Evolutionary conservation across 2,113 vertebrate genomes (phyloP), one percentile per base, ranked within the genome.

Genomic region (Polypterus bichir): DNA sequence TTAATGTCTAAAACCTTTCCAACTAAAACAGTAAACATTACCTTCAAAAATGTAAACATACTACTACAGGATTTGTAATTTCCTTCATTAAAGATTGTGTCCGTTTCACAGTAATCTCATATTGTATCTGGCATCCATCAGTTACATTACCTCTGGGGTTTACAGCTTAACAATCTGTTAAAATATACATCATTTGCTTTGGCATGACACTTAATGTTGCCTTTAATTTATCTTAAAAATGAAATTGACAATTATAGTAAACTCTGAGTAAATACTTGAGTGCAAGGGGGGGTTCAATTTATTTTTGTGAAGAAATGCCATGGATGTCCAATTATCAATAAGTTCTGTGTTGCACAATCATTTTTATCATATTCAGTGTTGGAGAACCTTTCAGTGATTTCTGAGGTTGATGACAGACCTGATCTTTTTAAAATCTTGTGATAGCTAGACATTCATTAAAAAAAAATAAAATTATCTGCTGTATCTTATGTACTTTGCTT

Each of bases 131-230:
- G 76, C 78, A 77, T 77, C 76, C 81, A 71, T 82, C 79, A 78
- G 78, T 75, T 74, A 85, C 82, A 76, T 75, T 81, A 83, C 87
- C 91, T 91, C 83, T 75, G 88, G 90, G 91, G 87, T 87, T 86
- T 86, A 77, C 83, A 86, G 87, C 87, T 72, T 77, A 79, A 86
- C 89, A 92, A 84, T 92, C 88, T 91, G 90, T 92, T 93, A 86
- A 86, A 81, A 91, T 89, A 93, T 89, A 93, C 94, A 95, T 93
- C 88, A 95, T 92, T 89, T 88, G 84, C 89, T 94, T 88, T 91
- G 85, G 86, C 88, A 84, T 81, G 77, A 87, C 86, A 83, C 81
- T 85, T 88, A 87, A 82, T 80, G 81, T 84, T 81, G 84, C 85
- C 86, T 91, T 92, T 94, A 89, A 93, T 95, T 96, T 91, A 88